Percentiles rank a stretch among this genome's conserved stretches.
Evolutionary conservation across 2,113 vertebrate genomes (phyloP).

Genomic region (Rhinoderma darwinii): DNA sequence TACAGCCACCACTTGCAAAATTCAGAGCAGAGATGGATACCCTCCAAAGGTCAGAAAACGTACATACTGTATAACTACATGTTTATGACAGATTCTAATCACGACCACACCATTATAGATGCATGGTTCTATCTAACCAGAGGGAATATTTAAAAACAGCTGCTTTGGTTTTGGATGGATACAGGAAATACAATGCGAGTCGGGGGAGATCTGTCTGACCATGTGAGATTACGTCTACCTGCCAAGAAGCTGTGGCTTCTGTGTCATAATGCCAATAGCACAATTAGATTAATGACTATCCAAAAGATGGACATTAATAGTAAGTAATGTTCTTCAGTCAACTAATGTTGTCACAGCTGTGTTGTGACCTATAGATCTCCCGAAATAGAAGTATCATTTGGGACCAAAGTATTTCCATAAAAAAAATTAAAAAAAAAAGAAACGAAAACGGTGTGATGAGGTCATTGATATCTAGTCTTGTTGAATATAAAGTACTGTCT

Average conservation of each 20-base stretch:
- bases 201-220: slow-evolving; percentile 43
- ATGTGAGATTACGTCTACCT: slow-evolving; percentile 28
- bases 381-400: background rate
- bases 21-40: slow-evolving; percentile 40
- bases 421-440: background rate
- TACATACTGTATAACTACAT: background rate
- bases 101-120: background rate
- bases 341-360: slow-evolving; percentile 20
- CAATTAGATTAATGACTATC: slow-evolving; percentile 8
- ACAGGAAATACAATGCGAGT: slow-evolving; percentile 6
- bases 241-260: slow-evolving; percentile 23
- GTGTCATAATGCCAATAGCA: slow-evolving; percentile 17
- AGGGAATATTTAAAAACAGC: background rate
- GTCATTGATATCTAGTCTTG: background rate
- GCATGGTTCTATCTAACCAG: background rate
- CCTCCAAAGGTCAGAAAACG: slow-evolving; percentile 12
- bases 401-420: slow-evolving; percentile 19
- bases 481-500: slow-evolving; percentile 28
- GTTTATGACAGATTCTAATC: background rate
- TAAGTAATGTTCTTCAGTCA: background rate
- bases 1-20: slow-evolving; percentile 34
- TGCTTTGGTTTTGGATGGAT: background rate
- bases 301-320: background rate
- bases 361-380: slow-evolving; percentile 20
- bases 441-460: background rate